Conservation (phyloP, 2,113 vertebrate species). For the Eudyptes chrysolophus region DNA sequence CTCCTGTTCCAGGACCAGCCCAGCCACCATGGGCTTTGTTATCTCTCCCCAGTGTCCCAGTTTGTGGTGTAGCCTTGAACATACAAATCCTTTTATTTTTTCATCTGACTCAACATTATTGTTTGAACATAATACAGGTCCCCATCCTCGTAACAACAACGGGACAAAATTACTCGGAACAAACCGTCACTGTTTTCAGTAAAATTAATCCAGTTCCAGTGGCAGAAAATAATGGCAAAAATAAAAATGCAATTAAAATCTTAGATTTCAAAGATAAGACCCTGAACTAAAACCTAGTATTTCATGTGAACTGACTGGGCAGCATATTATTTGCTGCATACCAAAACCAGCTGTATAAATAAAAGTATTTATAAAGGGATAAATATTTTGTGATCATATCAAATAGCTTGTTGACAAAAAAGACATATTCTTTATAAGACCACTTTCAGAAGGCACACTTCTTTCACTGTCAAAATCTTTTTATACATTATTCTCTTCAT, state of each 20-base stretch:
- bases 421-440: not conserved
- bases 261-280: not conserved
- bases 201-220: not conserved
- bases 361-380: not conserved
- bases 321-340: not conserved
- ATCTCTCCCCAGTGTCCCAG: not conserved
- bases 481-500: not conserved
- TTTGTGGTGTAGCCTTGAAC: accelerated
- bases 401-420: not conserved
- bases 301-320: not conserved
- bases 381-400: not conserved
- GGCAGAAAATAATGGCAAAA: not conserved
- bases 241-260: not conserved
- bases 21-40: not conserved
- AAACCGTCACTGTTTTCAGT: not conserved
- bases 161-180: not conserved
- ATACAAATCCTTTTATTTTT: not conserved
- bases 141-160: not conserved
- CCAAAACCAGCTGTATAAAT: not conserved
- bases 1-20: not conserved
- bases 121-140: not conserved
- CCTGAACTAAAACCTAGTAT: not conserved
- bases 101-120: not conserved
- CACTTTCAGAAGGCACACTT: not conserved
- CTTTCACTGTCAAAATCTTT: not conserved